Evolutionary conservation across 2,113 vertebrate genomes (phyloP).

Genomic region (Toxotes jaculatrix): DNA sequence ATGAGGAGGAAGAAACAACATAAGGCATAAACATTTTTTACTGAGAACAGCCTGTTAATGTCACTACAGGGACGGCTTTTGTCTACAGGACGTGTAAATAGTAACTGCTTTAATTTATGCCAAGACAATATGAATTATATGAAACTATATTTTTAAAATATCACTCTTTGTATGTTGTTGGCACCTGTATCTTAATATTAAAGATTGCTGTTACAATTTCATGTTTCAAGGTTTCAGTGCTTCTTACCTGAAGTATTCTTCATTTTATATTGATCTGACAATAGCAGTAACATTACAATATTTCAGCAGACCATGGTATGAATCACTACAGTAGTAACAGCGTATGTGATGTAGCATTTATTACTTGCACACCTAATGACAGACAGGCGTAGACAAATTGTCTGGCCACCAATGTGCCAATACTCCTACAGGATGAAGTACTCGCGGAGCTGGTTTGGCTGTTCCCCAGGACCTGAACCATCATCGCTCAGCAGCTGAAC

Average conservation of each 20-base stretch:
- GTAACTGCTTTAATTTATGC: conserved; percentile 51
- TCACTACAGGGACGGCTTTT: neutral
- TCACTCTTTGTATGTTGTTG: conserved; percentile 52
- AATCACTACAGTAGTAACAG: conserved; percentile 3
- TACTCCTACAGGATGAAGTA: conserved; percentile 1
- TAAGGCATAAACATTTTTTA: conserved; percentile 13
- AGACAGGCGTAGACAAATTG: conserved; percentile 3
- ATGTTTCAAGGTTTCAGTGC: conserved; percentile 21
- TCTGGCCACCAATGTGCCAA: neutral
- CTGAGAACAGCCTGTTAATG: conserved; percentile 15
- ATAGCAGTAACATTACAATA: neutral
- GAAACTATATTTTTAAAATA: conserved; percentile 63
- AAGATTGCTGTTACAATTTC: conserved; percentile 54
- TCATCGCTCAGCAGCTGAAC: neutral
- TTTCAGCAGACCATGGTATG: neutral
- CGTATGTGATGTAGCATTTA: conserved; percentile 2
- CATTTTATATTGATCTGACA: neutral
- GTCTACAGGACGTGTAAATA: conserved; percentile 59
- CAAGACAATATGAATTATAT: conserved; percentile 15
- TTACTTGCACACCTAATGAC: neutral
- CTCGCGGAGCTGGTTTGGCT: neutral
- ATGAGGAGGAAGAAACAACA: neutral
- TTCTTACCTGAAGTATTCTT: neutral
- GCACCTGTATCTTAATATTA: conserved; percentile 48
- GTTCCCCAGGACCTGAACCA: neutral